Base-by-base conservation (phyloP, 2,888 invertebrate genomes). In the Barypeithes pellucidus region DNA sequence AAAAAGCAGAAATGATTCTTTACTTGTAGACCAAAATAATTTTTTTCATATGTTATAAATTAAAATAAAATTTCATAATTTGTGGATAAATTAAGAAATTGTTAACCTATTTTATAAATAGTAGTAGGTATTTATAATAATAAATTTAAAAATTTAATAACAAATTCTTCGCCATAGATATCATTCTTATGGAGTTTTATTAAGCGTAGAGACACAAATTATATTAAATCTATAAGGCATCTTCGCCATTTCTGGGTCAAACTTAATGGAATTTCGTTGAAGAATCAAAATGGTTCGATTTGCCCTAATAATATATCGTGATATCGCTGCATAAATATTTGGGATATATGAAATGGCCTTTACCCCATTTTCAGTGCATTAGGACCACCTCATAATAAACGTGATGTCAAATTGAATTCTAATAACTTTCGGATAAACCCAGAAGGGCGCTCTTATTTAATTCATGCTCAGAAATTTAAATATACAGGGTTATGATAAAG, bases 281-380 rank as follows among this genome's bases (percentile, higher is more conserved):
- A 16, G 16, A 33, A 16, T 29, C 54, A 57, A 12, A 57, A 33
- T 18, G 54, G 16, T 57, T 57, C 54, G 54, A 57, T 57, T 57
- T 16, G 18, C 36, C 54, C 12, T 16, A 57, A 57, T 57, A 16
- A 57, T 57, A 33, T 57, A 57, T 18, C 54, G 11, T 16, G 54
- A 33, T 57, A 33, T 16, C 9, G 16, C 54, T 57, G 54, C 24
- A 33, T 57, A 57, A 57, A 57, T 57, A 57, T 57, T 33, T 57
- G 54, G 54, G 54, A 57, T 33, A 57, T 57, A 33, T n/a, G 33
- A 57, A 57, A 57, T 18, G 54, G 18, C 54, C 54, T 57, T 57
- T 57, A 4, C 54, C 36, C 33, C 54, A 33, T 57, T 57, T 33
- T 57, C 18, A 57, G 18, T 57, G 54, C 33, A 57, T 57, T 57